Evolutionary conservation across 1,140 invertebrate genomes (phyloP).

Genomic region (Lasioglossum baleicum): DNA sequence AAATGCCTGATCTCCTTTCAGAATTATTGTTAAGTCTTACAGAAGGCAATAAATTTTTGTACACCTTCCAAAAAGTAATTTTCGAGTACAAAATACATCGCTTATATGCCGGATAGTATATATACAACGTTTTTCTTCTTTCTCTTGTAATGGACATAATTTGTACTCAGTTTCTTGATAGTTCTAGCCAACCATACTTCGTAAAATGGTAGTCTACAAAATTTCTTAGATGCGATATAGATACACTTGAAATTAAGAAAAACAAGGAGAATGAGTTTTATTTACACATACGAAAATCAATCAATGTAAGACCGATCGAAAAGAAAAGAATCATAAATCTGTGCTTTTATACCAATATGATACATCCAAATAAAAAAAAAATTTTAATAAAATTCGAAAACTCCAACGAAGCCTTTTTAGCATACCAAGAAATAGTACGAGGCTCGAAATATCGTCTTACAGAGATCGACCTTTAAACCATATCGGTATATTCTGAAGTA

Average conservation of each 20-base stretch:
- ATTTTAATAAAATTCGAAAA: slow-evolving; percentile 12
- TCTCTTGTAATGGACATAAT: slow-evolving; percentile 54
- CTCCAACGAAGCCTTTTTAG: neutral
- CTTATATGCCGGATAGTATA: slow-evolving; percentile 38
- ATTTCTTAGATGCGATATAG: slow-evolving; percentile 30
- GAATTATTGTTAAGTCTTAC: slow-evolving; percentile 30
- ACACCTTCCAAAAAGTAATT: slow-evolving; percentile 35
- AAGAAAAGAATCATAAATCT: neutral
- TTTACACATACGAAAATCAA: slow-evolving; percentile 45
- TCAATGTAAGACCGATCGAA: slow-evolving; percentile 33
- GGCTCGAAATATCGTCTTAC: slow-evolving; percentile 34
- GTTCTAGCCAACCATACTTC: slow-evolving; percentile 20
- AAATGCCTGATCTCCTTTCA: slow-evolving; percentile 9
- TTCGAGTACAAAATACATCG: slow-evolving; percentile 55
- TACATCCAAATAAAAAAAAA: slow-evolving; percentile 8
- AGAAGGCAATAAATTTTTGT: slow-evolving; percentile 50
- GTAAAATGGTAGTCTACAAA: slow-evolving; percentile 31
- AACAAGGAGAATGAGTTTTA: slow-evolving; percentile 12
- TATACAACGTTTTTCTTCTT: slow-evolving; percentile 50
- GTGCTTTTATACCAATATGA: slow-evolving; percentile 4
- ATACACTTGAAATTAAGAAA: slow-evolving; percentile 27
- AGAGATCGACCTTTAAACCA: slow-evolving; percentile 31
- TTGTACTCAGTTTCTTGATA: slow-evolving; percentile 60
- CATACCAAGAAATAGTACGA: slow-evolving; percentile 5
- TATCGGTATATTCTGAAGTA: slow-evolving; percentile 11